Evolutionary conservation across 2,113 vertebrate species (phyloP), one percentile per base, ranked within the genome.

Genomic region (Pontoporia blainvillei): DNA sequence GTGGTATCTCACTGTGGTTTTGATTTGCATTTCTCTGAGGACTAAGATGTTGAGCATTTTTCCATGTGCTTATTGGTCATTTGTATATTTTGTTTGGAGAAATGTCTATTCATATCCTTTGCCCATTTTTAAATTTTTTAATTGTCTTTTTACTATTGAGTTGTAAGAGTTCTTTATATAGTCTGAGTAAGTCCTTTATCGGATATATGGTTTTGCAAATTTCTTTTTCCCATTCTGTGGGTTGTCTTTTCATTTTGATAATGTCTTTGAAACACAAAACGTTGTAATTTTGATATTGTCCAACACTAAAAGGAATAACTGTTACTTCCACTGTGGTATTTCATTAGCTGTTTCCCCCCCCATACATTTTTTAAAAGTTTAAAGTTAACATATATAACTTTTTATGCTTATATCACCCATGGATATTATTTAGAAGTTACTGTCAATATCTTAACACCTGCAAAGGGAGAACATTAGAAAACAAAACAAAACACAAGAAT

Each of bases 361-460:
- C 93, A 83, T 36, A 94, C 18, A 83, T 57, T 94, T 86, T 49
- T 13, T 18, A 78, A 75, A 39, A 5, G n/a, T 62, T 44, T 39
- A 29, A 93, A 79, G 34, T 71, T 79, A 94, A 83, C 10, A 79
- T 86, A 93, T 71, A 82, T 73, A 71, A 90, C 62, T 83, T 78
- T 94, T 89, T n/a, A 78, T 64, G 84, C 52, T 54, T 86, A 54
- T n/a, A 78, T 54, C 72, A n/a, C 71, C 12, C 17, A 29, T 27
- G 64, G n/a, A 27, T 93, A 85, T 83, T 72, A 66, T 59, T 94
- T 93, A 94, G 39, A 96, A 91, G 72, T 93, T 86, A 59, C 10
- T 84, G 15, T 49, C 27, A 57, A 29, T 85, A 20, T 93, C 27
- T 8, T 64, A 87, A 90, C 12, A 87, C n/a, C 11, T 72, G 31